Conservation (phyloP, 2,113 vertebrate species). For the Sorex fumeus region DNA sequence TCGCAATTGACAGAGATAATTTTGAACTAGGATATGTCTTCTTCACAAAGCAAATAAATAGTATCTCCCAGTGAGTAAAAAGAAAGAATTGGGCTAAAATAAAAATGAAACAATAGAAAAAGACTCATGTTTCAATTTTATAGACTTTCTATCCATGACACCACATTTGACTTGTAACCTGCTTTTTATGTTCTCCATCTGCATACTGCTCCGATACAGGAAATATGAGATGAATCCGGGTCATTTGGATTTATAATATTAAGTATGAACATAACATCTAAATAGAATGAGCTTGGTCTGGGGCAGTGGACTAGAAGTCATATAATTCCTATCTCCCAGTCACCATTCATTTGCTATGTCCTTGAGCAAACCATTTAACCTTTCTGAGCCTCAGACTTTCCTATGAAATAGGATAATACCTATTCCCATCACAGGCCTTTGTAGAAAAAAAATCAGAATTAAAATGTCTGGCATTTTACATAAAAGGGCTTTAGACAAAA, state of each 20-base stretch:
- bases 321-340: conserved; percentile 73
- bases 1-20: conserved; percentile 78
- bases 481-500: conserved; percentile 28
- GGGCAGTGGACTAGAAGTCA: conserved; percentile 52
- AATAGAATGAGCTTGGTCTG: conserved; percentile 64
- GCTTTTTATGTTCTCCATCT: conserved; percentile 59
- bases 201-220: neutral
- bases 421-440: conserved; percentile 32
- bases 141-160: conserved; percentile 43
- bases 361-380: conserved; percentile 77
- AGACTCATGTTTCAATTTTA: conserved; percentile 70
- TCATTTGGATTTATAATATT: neutral
- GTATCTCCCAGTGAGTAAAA: conserved; percentile 66
- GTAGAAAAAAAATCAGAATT: conserved; percentile 38
- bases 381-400: conserved; percentile 56
- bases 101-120: conserved; percentile 60
- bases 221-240: conserved; percentile 1
- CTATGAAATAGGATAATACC: conserved; percentile 46
- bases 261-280: conserved; percentile 53
- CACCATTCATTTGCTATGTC: conserved; percentile 72
- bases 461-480: conserved; percentile 52
- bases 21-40: conserved; percentile 66
- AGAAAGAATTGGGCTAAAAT: conserved; percentile 61
- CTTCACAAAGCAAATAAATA: conserved; percentile 73
- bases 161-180: conserved; percentile 74